Base-by-base conservation (phyloP, 2,888 invertebrate genomes). In the Synergus japonicus region DNA sequence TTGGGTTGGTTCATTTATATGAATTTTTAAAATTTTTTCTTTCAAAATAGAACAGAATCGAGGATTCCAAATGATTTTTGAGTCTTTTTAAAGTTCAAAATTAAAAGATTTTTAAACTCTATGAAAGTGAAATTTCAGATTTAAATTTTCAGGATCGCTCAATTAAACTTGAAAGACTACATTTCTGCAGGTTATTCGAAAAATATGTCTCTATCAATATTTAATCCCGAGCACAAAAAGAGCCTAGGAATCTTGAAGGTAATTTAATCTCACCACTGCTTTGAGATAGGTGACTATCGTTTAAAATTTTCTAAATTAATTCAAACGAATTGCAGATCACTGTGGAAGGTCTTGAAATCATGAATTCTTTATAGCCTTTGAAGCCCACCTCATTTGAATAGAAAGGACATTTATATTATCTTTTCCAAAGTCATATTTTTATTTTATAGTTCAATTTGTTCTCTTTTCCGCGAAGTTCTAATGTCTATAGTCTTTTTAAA, bases 191-290 rank as follows among this genome's bases (percentile, higher is more conserved):
- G 81, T 41, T 80, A 79, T 4, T 64, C 80, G 5, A 85, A 82
- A 79, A 81, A 85, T 29, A 66, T 89, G 12, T 78, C 85, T 9
- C 64, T 91, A 22, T 86, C 85, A 54, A 85, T 91, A 10, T 80
- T 81, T 44, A 84, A 84, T 79, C n/a, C 65, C 4, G 78, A 82
- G 0, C 82, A 83, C 41, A 81, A 67, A 4, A 86, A 83, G 79
- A 77, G 88, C 37, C 85, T 90, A 69, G 91, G 91, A 54, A 79
- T 86, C 15, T 78, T 91, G 22, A 89, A 88, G 86, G 91, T 90
- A 85, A 78, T 10, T 2, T 12, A 58, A 54, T 41, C 22, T 7
- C 12, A 22, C 60, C 12, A 60, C 4, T 22, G 22, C 22, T 29
- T 60, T 60, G 2, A 18, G 18, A 18, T 12, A 60, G 2, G 58